Base-by-base conservation (phyloP, 2,113 vertebrate genomes). In the Arenaria interpres region DNA sequence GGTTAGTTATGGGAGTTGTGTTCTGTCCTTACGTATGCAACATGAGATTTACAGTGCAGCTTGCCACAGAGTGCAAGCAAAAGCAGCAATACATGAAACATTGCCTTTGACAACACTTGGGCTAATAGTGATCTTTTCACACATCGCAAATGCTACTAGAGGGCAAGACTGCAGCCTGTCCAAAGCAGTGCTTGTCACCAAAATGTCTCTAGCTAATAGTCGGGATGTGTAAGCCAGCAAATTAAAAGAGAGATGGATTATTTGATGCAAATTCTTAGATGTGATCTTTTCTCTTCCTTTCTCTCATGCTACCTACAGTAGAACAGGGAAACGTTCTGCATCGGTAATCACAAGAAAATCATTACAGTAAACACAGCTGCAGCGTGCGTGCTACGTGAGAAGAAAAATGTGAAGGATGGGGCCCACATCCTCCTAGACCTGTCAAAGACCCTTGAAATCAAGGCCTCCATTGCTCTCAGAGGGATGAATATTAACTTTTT, bases 131-230 rank as follows among this genome's bases (percentile, higher is more conserved):
- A 68, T 68, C 43, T 82, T 76, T 79, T 46, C 48, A 66, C 16
- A 33, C 0, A 0, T 28, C 64, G 68, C 16, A 73, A 82, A 76
- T 1, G 1, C 39, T 56, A 30, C 23, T 56, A 30, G 10, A 75
- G 15, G 20, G 82, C 62, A 79, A 35, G 35, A 62, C 32, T 37
- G 50, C 35, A 73, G 53, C 27, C 39, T 79, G 24, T 56, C 33
- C 28, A 77, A 83, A 62, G 16, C 12, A 60, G 12, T 8, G 37
- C 33, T 72, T 3, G 1, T 37, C 51, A 56, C 33, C 57, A 73
- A 64, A 77, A 91, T 14, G 21, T 33, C 60, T 54, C 50, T 63
- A 46, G 50, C 37, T 75, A 63, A 78, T 10, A 37, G 35, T 30
- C 68, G 23, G 14, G 22, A 24, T 18, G 18, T 0, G 2, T 51